Evolutionary conservation across 2,113 vertebrate genomes (phyloP), one percentile per base, ranked within the genome.

Genomic region (Amphilophus citrinellus): DNA sequence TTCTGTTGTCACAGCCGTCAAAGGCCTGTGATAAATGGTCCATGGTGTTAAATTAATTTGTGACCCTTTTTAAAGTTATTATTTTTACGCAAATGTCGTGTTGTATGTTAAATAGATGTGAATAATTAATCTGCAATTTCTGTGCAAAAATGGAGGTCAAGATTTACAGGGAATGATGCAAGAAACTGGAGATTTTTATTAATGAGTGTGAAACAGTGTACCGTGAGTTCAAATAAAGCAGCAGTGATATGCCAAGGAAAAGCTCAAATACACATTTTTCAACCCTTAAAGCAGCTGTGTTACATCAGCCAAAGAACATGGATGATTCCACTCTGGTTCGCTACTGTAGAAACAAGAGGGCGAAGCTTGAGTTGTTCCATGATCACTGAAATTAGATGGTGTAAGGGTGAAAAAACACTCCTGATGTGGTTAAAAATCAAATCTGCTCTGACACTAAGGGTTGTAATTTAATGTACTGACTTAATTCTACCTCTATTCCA

Each of bases 281-380:
- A 75, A 78, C 83, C 50, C 65, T 75, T 71, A 63, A 59, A 75
- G 82, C 44, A 73, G 75, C 37, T 85, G 63, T 32, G 79, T 84
- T 87, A 61, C 86, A 87, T 76, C 77, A 76, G 80, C 83, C 57
- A 61, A 71, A 53, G 68, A 65, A 61, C 76, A 68, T 59, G 82
- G 59, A 77, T 88, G 81, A 81, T 79, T 88, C 86, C 62, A 61
- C 61, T 76, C 32, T 57, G 37, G 63, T 71, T 50, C 60, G 60
- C 56, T 6, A 24, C 50, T 61, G 77, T 61, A 37, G 68, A 61
- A 86, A 76, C 58, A 65, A 71, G 32, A 68, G 9, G 7, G 32
- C 53, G 65, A 76, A 59, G 65, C 37, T n/a, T 18, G 61, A 71
- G 63, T 68, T 60, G 24, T 18, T 59, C 63, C 24, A 47, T 50